Evolutionary conservation across 2,888 invertebrate species (phyloP), one percentile per base, ranked within the genome.

Genomic region (Eurytoma californica): DNA sequence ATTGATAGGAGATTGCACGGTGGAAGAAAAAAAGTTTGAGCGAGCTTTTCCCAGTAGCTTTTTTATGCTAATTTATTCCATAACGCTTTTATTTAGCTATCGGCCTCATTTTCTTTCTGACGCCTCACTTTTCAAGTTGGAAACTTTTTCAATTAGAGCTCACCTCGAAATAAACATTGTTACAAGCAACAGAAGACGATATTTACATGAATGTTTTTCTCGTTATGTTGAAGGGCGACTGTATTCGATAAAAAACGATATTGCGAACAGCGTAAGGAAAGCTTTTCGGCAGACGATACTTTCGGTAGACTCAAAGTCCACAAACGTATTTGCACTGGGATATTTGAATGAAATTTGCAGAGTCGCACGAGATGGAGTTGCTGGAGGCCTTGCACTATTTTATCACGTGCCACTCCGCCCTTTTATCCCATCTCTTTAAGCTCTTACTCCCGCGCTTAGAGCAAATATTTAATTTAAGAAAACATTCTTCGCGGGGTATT

Each of bases 381-480:
- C n/a, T n/a, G 24, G 24, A 24, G 24, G 57, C 57, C 3, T 55
- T 55, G 20, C 3, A 24, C 13, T 24, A 18, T 58, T 20, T 58
- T 18, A 24, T 58, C 18, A 39, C 39, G 39, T 70, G 12, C 24
- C 49, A 14, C 51, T n/a, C 18, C 16, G 5, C 18, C 60, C 5
- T 51, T 51, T 20, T 53, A 39, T 20, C 18, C 49, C 47, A 5
- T 49, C 53, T 14, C n/a, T 53, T 53, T 3, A 24, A 12, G 20
- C 47, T 73, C 66, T 28, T 47, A 12, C 5, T 47, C n/a, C 75
- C 3, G 20, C n/a, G 28, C 13, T 47, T 49, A 49, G 24, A 72
- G 72, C 67, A 78, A 80, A 80, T 78, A 80, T 80, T 80, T 80
- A 78, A 78, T 80, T 55, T 65, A n/a, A 77, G 61, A 55, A 80